Conservation (phyloP, 2,888 invertebrate genomes). For the Autographa pulchrina region DNA sequence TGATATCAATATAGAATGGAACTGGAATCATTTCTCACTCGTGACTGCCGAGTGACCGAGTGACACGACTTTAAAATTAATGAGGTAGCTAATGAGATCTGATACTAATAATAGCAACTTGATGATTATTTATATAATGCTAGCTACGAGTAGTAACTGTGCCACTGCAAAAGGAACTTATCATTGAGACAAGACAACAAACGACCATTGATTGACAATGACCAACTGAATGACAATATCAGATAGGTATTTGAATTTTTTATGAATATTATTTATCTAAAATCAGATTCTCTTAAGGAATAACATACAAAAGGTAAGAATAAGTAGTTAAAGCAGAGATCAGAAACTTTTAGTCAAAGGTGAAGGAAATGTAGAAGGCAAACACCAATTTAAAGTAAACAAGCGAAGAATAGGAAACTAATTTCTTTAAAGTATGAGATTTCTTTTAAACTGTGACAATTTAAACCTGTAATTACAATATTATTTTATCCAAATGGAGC, state of each 20-base stretch:
- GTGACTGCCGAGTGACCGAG: slow-evolving; percentile 9
- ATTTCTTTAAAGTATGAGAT: too few relatives aligned
- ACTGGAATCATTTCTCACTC: slow-evolving; percentile 49
- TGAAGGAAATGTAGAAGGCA: too few relatives aligned
- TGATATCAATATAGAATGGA: slow-evolving; percentile 57
- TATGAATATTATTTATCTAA: too few relatives aligned
- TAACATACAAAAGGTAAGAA: too few relatives aligned
- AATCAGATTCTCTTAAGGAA: too few relatives aligned
- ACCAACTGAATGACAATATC: too few relatives aligned
- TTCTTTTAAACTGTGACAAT: background rate
- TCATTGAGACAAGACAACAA: too few relatives aligned
- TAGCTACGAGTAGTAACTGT: background rate
- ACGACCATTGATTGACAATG: too few relatives aligned
- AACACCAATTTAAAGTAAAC: background rate
- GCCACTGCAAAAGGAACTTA: background rate
- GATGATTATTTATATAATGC: background rate
- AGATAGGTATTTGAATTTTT: too few relatives aligned
- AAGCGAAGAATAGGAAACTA: background rate
- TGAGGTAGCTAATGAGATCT: slow-evolving; percentile 14
- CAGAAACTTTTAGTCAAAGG: too few relatives aligned
- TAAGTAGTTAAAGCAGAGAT: too few relatives aligned
- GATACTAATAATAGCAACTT: background rate
- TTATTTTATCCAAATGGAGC: background rate
- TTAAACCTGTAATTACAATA: background rate
- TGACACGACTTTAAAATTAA: slow-evolving; percentile 22